These are phyloP conservation scores for Mustela erminea DNA, from an alignment of 2,797 vertebrate genomes.

Conservation along the genomic window DNA sequence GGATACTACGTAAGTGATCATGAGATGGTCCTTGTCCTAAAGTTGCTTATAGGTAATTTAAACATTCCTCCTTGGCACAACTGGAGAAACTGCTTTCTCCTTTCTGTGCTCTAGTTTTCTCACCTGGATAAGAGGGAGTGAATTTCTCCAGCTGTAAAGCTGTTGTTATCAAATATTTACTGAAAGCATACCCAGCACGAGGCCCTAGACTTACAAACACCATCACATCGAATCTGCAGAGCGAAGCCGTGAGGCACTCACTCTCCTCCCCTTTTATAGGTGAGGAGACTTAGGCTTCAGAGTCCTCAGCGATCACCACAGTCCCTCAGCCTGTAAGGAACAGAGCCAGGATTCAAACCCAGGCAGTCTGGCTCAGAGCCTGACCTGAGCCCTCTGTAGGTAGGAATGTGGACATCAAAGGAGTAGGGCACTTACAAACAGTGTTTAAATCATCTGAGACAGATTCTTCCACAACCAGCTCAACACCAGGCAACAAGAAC, in stretches of 20 bases:
- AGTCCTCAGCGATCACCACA: neutral
- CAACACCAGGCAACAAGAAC: conserved; percentile 60
- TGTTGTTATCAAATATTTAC: conserved; percentile 45
- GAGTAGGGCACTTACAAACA: conserved; percentile 46
- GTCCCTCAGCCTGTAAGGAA: neutral
- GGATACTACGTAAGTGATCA: neutral
- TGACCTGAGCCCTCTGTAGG: conserved; percentile 42
- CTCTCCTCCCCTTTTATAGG: neutral
- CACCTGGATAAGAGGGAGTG: neutral
- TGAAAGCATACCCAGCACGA: neutral
- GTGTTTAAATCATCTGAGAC: conserved; percentile 61
- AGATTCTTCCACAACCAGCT: conserved; percentile 54
- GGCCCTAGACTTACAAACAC: neutral
- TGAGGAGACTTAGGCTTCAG: conserved; percentile 37
- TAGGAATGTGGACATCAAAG: conserved; percentile 66
- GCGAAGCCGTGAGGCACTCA: neutral
- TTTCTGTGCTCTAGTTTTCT: neutral
- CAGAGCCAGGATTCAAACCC: neutral
- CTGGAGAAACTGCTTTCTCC: neutral
- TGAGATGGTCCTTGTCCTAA: neutral
- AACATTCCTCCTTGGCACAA: neutral
- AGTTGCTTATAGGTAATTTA: neutral
- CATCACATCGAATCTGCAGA: neutral
- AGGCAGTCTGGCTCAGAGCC: neutral
- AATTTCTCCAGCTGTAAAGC: conserved; percentile 14